Conservation (phyloP, 2,113 vertebrate genomes). For the Istiophorus platypterus region DNA sequence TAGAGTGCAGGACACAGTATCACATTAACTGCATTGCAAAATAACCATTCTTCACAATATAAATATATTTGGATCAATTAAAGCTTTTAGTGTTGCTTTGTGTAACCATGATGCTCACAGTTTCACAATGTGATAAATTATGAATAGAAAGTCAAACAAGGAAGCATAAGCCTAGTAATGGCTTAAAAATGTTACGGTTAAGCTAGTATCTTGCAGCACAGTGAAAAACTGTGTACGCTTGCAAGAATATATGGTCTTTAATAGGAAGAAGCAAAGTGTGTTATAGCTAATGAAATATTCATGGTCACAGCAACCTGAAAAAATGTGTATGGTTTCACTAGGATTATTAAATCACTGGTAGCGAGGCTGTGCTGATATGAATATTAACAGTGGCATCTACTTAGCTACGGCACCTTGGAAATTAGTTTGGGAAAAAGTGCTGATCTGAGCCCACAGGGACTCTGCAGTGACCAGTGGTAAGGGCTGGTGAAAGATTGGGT, state of each 20-base stretch:
- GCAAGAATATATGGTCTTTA: conserved; percentile 21
- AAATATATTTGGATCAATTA: neutral
- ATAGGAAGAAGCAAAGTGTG: conserved; percentile 25
- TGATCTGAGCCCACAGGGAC: conserved; percentile 50
- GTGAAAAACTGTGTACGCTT: conserved; percentile 14
- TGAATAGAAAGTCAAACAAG: conserved; percentile 8
- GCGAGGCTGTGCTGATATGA: conserved; percentile 35
- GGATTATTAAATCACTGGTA: conserved; percentile 35
- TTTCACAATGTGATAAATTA: conserved; percentile 10
- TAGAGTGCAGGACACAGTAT: neutral
- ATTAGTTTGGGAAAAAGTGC: conserved; percentile 50
- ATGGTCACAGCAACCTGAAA: conserved; percentile 28
- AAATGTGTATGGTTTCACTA: conserved; percentile 18
- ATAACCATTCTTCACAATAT: neutral
- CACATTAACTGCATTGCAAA: neutral
- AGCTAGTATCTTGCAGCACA: conserved; percentile 6
- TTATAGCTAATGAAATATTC: conserved; percentile 47
- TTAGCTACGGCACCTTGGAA: conserved; percentile 37
- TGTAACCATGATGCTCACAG: neutral
- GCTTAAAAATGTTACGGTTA: neutral
- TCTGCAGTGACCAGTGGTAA: conserved; percentile 1
- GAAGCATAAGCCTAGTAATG: neutral
- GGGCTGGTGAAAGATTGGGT: conserved; percentile 5
- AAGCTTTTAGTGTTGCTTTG: neutral
- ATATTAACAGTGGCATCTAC: conserved; percentile 40